Conservation (phyloP, 2,113 vertebrate genomes). For the Macrotus californicus region DNA sequence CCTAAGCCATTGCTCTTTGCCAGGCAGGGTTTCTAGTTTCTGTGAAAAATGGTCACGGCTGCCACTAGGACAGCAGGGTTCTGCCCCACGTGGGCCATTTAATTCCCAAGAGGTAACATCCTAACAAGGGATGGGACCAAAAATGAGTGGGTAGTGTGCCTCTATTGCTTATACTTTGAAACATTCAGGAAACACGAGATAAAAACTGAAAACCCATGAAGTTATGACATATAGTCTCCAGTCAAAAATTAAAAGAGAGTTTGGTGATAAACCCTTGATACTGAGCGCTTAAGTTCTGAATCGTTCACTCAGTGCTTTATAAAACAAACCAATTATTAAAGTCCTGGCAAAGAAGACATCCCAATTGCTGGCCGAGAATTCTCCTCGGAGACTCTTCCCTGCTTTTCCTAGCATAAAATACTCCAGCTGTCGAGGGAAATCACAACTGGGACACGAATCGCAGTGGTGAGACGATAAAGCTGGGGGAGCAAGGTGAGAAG, state of each 20-base stretch:
- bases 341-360: not conserved
- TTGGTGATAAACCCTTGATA: not conserved
- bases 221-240: not conserved
- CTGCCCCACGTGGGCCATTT: not conserved
- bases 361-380: not conserved
- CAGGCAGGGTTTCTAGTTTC: not conserved
- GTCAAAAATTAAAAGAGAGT: not conserved
- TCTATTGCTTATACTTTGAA: not conserved
- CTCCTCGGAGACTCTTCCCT: not conserved
- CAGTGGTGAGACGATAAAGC: not conserved
- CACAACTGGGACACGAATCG: not conserved
- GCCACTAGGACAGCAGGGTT: not conserved
- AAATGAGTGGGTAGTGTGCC: not conserved
- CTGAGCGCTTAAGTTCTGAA: not conserved
- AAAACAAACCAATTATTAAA: conserved; percentile 24
- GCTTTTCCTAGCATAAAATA: not conserved
- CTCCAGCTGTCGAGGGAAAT: not conserved
- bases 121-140: not conserved
- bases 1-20: not conserved
- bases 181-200: not conserved
- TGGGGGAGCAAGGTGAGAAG: not conserved
- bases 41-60: not conserved
- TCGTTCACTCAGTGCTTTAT: not conserved
- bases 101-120: not conserved
- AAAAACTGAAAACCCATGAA: not conserved